Evolutionary conservation across 2,113 vertebrate genomes (phyloP), one percentile per base, ranked within the genome.

Genomic region (Oreocharis arfaki): DNA sequence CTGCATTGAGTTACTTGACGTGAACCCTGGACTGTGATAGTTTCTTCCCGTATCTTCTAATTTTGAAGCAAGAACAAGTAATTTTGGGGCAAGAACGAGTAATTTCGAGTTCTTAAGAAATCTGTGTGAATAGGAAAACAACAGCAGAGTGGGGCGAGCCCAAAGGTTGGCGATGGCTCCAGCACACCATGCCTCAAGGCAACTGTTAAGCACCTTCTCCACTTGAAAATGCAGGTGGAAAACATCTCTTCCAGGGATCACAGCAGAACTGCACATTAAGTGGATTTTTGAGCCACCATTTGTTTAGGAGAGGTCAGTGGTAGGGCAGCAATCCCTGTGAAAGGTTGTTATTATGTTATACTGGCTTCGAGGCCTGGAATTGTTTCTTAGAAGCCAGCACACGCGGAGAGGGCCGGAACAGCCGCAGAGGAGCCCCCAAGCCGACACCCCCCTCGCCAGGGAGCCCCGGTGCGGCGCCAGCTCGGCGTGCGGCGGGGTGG

Each of bases 91-190:
- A 30, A 52, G 46, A 75, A 82, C 1, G 1, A 67, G 20, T 39
- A 9, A 60, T 46, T 69, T 41, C 0, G 3, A 27, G 46, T 15
- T 55, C 46, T 47, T 33, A 56, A 4, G 22, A 28, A 47, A 60
- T 33, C 35, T 3, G 4, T 14, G 46, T 67, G 17, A 84, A 27
- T 2, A 15, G 42, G 19, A 86, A 21, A n/a, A 42, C 18, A 6
- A 4, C 12, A 27, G 28, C 28, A 11, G 15, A 21, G 37, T 5
- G 5, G 16, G 24, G 33, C 0, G 0, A 35, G 23, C 6, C 14
- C 9, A 9, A 17, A 35, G 30, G 13, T 16, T 27, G 50, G 16
- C 0, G 1, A 3, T 15, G 33, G 24, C 32, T 47, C 22, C 28
- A n/a, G 47, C 4, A 0, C 33, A 4, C 26, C 10, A 0, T 5